Base-by-base conservation (phyloP, 2,888 invertebrate species). In the Halictus quadricinctus region DNA sequence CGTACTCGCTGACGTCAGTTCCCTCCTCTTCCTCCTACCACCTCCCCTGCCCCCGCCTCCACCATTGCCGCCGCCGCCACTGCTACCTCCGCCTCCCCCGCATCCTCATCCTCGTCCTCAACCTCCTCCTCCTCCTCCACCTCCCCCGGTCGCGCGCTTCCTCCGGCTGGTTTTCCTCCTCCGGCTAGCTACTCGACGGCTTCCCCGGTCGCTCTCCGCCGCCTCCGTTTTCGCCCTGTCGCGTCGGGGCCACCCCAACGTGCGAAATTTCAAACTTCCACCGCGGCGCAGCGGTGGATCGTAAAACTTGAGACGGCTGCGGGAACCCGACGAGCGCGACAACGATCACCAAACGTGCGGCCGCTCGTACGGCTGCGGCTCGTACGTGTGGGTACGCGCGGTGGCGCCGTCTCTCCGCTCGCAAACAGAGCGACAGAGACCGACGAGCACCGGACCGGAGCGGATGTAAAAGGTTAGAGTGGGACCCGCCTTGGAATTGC, bases 231-330 rank as follows among this genome's bases (percentile, higher is more conserved):
- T 72, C 83, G 85, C 83, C 78, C 41, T 70, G 79, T 21, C 76
- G 29, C 36, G 58, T 74, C 74, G 69, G 81, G 85, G 85, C 88
- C 88, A 86, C 85, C 86, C 88, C 89, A 88, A 90, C 90, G 89
- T 90, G 91, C 91, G 91, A 91, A 92, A 92, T 91, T 91, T 90
- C 90, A 85, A 92, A 92, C 91, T 92, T 92, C 89, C 90, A 90
- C 88, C 90, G 88, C 90, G 88, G 60, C 76, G 82, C 89, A 84
- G 84, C 90, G 86, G 83, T 84, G 89, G 85, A 90, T 92, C 92
- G 91, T 92, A 92, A 93, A 93, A 92, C 92, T 92, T 90, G 88
- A 91, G 86, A 88, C 88, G 89, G 86, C 87, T 81, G 88, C 84
- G 89, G 88, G 86, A 88, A 84, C 83, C 70, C 83, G 84, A 76